Base-by-base conservation (phyloP, 2,888 invertebrate genomes). In the Siphlonurus alternatus region DNA sequence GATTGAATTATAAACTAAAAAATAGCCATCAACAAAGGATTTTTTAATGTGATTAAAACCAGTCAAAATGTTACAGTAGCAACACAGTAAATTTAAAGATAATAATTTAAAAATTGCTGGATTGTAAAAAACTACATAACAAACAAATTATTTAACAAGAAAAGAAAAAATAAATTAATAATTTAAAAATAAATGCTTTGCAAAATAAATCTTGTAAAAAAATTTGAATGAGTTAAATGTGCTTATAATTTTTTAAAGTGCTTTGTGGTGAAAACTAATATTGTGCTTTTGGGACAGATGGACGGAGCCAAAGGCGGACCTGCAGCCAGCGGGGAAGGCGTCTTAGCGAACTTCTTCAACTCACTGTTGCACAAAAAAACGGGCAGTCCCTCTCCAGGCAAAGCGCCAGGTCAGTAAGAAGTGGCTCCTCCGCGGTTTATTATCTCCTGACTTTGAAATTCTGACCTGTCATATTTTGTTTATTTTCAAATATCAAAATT, bases 261-360 rank as follows among this genome's bases (percentile, higher is more conserved):
- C n/a, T n/a, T n/a, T n/a, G n/a, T n/a, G n/a, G n/a, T n/a, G n/a
- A n/a, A n/a, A n/a, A n/a, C n/a, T n/a, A n/a, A n/a, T n/a, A n/a
- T n/a, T n/a, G 5, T 38, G 38, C 15, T 38, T 38, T 10, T 38
- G 5, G 5, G 38, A 59, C 74, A 89, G 87, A 76, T 88, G 75
- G 89, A 90, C 76, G 80, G 86, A 72, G 78, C 85, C 64, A 86
- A 92, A 78, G 82, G 86, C 1, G 75, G 77, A 53, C 73, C 76
- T 3, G 74, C 76, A 2, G 87, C 89, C 2, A 86, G 88, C 63
- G 89, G 89, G 67, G 96, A 96, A 79, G 93, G 95, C 66, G 95
- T 97, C 64, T 79, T 98, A 68, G 97, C 97, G 15, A 97, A 91
- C 78, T 98, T 98, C 83, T 98, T 98, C 81, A 97, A 97, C 80